Conservation (phyloP, 2,888 invertebrate species). For the Epistrophella euchroma region DNA sequence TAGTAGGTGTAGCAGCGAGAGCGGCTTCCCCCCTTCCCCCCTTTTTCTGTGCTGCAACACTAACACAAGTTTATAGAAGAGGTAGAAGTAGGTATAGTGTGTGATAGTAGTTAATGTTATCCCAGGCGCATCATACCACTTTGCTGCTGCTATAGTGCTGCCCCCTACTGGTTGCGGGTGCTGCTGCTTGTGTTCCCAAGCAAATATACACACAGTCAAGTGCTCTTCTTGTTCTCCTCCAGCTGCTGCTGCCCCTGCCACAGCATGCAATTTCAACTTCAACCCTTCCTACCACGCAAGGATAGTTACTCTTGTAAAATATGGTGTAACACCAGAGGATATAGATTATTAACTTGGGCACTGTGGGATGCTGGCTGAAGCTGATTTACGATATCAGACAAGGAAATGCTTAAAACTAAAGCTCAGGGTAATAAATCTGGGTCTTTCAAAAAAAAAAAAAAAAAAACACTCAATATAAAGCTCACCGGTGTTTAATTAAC, state of each 20-base stretch:
- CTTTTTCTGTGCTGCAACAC: constrained; percentile 39
- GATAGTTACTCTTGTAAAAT: constrained; percentile 50
- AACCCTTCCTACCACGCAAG: constrained; percentile 55
- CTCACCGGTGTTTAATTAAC: constrained; percentile 55
- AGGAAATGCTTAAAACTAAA: constrained; percentile 23
- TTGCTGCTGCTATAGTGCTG: constrained; percentile 24
- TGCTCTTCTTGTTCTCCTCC: constrained; percentile 44
- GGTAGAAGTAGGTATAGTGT: background rate
- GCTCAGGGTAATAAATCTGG: constrained; percentile 17
- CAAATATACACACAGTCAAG: constrained; percentile 59
- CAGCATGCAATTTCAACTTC: constrained; percentile 28
- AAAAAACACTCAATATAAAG: constrained; percentile 16
- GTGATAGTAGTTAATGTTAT: constrained; percentile 22
- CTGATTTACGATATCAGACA: constrained; percentile 70
- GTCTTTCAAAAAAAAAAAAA: constrained; percentile 8
- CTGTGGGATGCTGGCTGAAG: constrained; percentile 10
- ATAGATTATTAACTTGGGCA: constrained; percentile 67
- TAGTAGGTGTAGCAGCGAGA: constrained; percentile 15
- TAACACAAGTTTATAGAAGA: constrained; percentile 39
- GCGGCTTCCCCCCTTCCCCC: constrained; percentile 31
- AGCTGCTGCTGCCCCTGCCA: constrained; percentile 5
- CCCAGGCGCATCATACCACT: constrained; percentile 71
- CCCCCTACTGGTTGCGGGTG: constrained; percentile 46
- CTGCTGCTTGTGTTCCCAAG: constrained; percentile 35
- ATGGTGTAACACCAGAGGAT: constrained; percentile 67